Conservation (phyloP, 2,797 vertebrate genomes). For the Coreius guichenoti region DNA sequence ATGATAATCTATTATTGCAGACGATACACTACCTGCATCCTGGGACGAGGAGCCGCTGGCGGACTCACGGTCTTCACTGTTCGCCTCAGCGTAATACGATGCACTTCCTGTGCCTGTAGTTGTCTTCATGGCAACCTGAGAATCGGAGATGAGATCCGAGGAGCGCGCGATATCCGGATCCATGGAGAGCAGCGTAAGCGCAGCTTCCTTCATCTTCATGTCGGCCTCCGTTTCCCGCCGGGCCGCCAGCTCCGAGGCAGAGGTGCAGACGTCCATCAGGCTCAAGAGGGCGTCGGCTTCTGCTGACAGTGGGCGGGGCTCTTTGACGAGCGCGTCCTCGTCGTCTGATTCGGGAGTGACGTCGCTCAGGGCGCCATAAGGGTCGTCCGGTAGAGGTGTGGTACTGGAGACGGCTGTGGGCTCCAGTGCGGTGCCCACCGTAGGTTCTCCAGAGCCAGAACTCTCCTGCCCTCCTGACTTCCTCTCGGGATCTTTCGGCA, state of each 20-base stretch:
- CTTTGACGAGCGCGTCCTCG: conserved; percentile 57
- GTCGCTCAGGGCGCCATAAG: conserved; percentile 75
- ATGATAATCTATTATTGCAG: background rate
- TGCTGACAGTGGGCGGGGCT: conserved; percentile 56
- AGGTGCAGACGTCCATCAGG: conserved; percentile 76
- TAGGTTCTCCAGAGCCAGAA: conserved; percentile 54
- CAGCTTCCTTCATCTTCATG: conserved; percentile 83
- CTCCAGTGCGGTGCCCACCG: conserved; percentile 18
- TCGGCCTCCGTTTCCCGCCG: conserved; percentile 71
- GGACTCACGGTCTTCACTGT: background rate
- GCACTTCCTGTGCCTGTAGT: conserved; percentile 26
- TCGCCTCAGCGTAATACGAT: too few species aligned
- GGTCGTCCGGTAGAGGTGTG: conserved; percentile 70
- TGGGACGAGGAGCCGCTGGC: background rate
- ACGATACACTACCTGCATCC: background rate
- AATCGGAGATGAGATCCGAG: conserved; percentile 55
- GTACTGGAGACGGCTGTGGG: conserved; percentile 47
- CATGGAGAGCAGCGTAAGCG: conserved; percentile 84
- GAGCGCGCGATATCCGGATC: conserved; percentile 70
- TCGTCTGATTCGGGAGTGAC: conserved; percentile 77
- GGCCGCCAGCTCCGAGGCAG: conserved; percentile 52
- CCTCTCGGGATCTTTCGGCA: conserved; percentile 77
- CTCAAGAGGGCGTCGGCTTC: conserved; percentile 78
- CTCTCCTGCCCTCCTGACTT: conserved; percentile 64
- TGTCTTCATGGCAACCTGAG: conserved; percentile 44